Evolutionary conservation across 2,888 invertebrate genomes (phyloP).

Genomic region (Pyrochroa serraticornis): DNA sequence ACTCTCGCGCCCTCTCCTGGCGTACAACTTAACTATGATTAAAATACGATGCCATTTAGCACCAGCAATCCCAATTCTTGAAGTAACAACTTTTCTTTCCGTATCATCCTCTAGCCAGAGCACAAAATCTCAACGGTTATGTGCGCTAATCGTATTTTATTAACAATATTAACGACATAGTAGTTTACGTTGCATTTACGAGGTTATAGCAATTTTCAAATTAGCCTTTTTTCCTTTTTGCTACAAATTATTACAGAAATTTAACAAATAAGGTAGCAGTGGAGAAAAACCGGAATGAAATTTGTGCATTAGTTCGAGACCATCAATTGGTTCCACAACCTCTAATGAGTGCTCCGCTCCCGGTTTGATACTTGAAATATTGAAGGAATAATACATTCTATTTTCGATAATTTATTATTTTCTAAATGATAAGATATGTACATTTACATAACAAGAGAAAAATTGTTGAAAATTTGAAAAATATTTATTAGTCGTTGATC

Average conservation of each 20-base stretch:
- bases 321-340: slow-evolving; percentile 69
- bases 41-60: slow-evolving; percentile 61
- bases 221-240: slow-evolving; percentile 28
- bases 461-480: no score
- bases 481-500: no score
- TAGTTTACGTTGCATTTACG: no score
- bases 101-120: slow-evolving; percentile 61
- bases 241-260: neutral
- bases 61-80: slow-evolving; percentile 69
- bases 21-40: neutral
- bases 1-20: slow-evolving; percentile 3
- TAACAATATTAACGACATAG: no score
- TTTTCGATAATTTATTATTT: no score
- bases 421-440: no score
- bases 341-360: slow-evolving; percentile 72
- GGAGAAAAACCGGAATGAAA: slow-evolving; percentile 47
- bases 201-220: slow-evolving; percentile 55
- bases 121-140: no score
- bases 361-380: slow-evolving; percentile 69
- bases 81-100: slow-evolving; percentile 56
- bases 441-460: no score
- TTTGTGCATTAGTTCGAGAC: slow-evolving; percentile 63
- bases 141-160: no score
- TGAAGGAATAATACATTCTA: slow-evolving; percentile 77
- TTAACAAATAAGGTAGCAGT: slow-evolving; percentile 34